These are phyloP conservation scores for Galaxea fascicularis DNA, from an alignment of 92 coral and sea anemone species.

Conservation along the genomic window DNA sequence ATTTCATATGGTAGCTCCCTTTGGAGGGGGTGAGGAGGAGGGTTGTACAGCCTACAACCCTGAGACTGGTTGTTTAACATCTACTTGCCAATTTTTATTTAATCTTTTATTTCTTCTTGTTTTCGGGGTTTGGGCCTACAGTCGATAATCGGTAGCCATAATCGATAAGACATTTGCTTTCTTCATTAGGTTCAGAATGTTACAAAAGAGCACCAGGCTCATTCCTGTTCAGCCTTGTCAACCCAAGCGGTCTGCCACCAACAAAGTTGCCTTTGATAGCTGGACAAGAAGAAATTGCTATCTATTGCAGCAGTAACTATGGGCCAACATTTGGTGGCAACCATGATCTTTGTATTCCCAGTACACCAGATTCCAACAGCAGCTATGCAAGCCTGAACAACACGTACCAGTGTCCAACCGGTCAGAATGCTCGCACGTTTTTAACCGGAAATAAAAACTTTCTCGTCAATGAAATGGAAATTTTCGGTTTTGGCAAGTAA, in stretches of 20 bases:
- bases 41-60: too few species aligned
- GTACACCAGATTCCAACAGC: slow-evolving; percentile 2
- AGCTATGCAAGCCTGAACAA: neutral
- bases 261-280: slow-evolving; percentile 36
- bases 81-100: too few species aligned
- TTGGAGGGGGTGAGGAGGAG: too few species aligned
- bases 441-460: neutral
- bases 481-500: neutral
- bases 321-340: slow-evolving; percentile 68
- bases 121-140: too few species aligned
- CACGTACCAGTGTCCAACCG: slow-evolving; percentile 29
- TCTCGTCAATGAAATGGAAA: neutral
- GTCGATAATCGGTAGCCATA: too few species aligned
- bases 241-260: slow-evolving; percentile 54
- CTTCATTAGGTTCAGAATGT: neutral
- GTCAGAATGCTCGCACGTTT: neutral
- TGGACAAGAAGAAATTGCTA: slow-evolving; percentile 39
- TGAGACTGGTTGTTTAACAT: too few species aligned
- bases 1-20: too few species aligned
- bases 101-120: too few species aligned
- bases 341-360: slow-evolving; percentile 23
- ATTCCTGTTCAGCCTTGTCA: slow-evolving; percentile 76
- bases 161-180: too few species aligned
- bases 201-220: slow-evolving; percentile 44
- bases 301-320: slow-evolving; percentile 31